These are phyloP conservation scores for Leiothrix lutea DNA, from an alignment of 2,113 vertebrate species.

Conservation along the genomic window DNA sequence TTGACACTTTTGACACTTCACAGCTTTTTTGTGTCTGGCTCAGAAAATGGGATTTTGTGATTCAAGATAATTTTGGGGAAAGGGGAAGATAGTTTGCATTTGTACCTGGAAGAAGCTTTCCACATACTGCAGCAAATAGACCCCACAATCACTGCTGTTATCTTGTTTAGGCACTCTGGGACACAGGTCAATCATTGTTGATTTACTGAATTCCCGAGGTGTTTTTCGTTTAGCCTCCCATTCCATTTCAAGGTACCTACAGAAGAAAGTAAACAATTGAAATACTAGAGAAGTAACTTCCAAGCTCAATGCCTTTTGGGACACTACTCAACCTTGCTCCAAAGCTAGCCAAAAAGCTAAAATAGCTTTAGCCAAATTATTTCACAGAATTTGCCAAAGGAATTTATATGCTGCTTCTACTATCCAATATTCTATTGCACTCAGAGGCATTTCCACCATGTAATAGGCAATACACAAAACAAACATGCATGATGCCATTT, in stretches of 20 bases:
- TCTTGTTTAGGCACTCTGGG: conserved; percentile 93
- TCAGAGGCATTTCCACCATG: background rate
- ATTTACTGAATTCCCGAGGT: conserved; percentile 79
- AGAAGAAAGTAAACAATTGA: conserved; percentile 5
- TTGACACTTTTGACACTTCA: background rate
- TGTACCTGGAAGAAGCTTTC: conserved; percentile 93
- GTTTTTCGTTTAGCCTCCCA: conserved; percentile 88
- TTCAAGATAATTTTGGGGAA: background rate
- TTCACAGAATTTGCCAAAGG: background rate
- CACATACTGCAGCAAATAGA: conserved; percentile 94
- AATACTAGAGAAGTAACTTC: background rate
- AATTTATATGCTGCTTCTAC: background rate
- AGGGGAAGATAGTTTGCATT: background rate
- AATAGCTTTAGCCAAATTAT: background rate
- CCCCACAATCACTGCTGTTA: conserved; percentile 94
- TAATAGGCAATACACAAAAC: background rate
- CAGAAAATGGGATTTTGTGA: background rate
- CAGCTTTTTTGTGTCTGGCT: background rate
- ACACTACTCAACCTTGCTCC: background rate
- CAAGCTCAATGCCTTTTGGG: background rate
- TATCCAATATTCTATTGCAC: background rate
- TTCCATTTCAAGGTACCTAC: conserved; percentile 91
- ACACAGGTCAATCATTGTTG: conserved; percentile 83
- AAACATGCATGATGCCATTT: background rate
- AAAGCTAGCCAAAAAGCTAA: background rate